Percentiles rank a stretch among this genome's conserved stretches.
phyloP scores from a whole-genome alignment of 2,888 invertebrate genomes.

The Nephrotoma guestfalica region DNA sequence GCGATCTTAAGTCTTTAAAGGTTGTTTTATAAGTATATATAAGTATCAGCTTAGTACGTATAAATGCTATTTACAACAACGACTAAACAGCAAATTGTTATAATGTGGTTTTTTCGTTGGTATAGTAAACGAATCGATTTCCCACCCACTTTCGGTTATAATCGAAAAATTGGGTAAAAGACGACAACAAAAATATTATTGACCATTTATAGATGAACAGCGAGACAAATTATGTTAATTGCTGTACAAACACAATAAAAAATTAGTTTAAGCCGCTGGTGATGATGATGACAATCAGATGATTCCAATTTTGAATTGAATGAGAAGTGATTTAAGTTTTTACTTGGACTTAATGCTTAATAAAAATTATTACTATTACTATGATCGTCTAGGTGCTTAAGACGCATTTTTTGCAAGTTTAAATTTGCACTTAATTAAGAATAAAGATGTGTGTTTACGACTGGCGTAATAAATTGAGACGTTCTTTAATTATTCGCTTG shows the following conservation, averaged over 20 bases:
- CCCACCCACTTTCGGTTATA: not conserved
- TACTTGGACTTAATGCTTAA: too few species aligned
- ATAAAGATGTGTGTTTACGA: too few species aligned
- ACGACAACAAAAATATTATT: not conserved
- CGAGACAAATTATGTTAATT: not conserved
- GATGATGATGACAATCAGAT: not conserved
- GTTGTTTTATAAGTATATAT: not conserved
- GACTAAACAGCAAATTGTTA: not conserved
- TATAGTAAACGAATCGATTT: not conserved
- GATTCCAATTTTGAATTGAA: not conserved
- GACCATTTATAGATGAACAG: not conserved
- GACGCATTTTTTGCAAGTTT: not conserved
- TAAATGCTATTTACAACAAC: not conserved
- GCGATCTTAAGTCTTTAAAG: not conserved
- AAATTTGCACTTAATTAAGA: too few species aligned
- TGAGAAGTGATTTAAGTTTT: not conserved
- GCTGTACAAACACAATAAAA: not conserved
- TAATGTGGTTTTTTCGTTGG: not conserved
- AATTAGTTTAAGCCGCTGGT: not conserved
- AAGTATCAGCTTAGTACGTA: not conserved
- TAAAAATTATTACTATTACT: not conserved
- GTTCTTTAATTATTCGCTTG: too few species aligned
- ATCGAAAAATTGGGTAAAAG: not conserved
- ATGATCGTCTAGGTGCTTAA: not conserved
- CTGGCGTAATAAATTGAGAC: too few species aligned